Evolutionary conservation across 2,113 vertebrate species (phyloP), one percentile per base, ranked within the genome.

Genomic region (Crotophaga sulcirostris): DNA sequence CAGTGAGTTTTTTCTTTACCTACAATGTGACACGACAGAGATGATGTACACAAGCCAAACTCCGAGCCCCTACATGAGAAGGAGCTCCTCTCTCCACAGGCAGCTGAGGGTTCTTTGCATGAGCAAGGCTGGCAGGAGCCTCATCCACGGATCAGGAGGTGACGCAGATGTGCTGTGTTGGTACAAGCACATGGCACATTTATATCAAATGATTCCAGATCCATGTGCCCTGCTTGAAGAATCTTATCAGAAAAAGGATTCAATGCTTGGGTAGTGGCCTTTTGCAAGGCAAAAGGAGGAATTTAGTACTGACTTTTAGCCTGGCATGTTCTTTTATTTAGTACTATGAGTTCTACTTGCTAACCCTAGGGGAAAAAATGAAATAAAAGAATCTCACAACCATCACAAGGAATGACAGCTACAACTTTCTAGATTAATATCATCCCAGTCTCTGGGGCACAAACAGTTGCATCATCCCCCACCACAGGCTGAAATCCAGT

Each of bases 141-240:
- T n/a, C 34, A 5, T 20, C 15, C 20, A 25, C 0, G 31, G 63
- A n/a, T 9, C 1, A 1, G 3, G 36, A 31, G 34, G 59, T 33
- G 26, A 9, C 28, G 28, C 28, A 28, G 54, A n/a, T 8, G 47
- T 8, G 34, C 28, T 55, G 28, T 11, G n/a, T 10, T 5, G 1
- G 34, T 33, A 21, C 44, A 31, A 44, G n/a, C 36, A 74, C 26
- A 33, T 31, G 20, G 5, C 24, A 44, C 8, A 11, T 54, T 56
- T 9, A 54, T 31, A 64, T 6, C 34, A 44, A 36, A 36, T 29
- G 17, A 42, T 21, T 23, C 18, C 15, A 64, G 45, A 19, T 59
- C 58, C 19, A n/a, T 0, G 2, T 16, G 18, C 25, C 36, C 16
- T 0, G 1, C 44, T n/a, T 66, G 34, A 66, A 54, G n/a, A 47